Conservation (phyloP, 2,888 invertebrate species). For the Nezara viridula region DNA sequence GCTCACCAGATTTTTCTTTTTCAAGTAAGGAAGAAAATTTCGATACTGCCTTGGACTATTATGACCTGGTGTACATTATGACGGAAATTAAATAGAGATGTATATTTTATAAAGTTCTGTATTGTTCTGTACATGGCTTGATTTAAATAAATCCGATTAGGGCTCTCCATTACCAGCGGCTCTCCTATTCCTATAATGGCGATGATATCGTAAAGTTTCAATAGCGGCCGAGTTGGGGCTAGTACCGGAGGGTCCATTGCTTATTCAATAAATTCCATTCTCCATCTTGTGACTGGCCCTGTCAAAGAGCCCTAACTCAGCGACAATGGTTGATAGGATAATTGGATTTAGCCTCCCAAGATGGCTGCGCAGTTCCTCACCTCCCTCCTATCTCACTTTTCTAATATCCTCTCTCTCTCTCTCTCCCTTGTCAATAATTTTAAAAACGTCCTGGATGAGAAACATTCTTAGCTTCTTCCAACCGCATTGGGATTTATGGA, state of each 20-base stretch:
- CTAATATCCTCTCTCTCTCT: background rate
- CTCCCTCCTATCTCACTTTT: background rate
- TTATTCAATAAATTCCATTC: constrained; percentile 34
- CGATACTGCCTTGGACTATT: no score
- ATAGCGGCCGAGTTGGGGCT: background rate
- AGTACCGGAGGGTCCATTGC: background rate
- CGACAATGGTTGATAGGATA: constrained; percentile 44
- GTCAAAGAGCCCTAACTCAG: constrained; percentile 41
- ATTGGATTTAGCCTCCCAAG: constrained; percentile 40
- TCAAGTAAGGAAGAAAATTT: no score
- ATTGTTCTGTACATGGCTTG: no score
- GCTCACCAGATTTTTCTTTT: no score
- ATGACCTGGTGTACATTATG: no score
- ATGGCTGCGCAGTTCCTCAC: constrained; percentile 12
- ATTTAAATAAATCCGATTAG: background rate
- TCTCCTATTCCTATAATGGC: background rate
- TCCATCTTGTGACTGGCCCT: constrained; percentile 5
- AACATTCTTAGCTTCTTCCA: background rate
- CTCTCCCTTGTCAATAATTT: background rate
- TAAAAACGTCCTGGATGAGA: background rate
- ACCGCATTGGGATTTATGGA: background rate
- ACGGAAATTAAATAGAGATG: no score
- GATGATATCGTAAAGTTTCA: background rate
- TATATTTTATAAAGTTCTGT: no score
- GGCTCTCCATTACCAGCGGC: background rate